These are phyloP conservation scores for Ancistrus triradiatus DNA, from an alignment of 2,113 vertebrate species.

Conservation along the genomic window DNA sequence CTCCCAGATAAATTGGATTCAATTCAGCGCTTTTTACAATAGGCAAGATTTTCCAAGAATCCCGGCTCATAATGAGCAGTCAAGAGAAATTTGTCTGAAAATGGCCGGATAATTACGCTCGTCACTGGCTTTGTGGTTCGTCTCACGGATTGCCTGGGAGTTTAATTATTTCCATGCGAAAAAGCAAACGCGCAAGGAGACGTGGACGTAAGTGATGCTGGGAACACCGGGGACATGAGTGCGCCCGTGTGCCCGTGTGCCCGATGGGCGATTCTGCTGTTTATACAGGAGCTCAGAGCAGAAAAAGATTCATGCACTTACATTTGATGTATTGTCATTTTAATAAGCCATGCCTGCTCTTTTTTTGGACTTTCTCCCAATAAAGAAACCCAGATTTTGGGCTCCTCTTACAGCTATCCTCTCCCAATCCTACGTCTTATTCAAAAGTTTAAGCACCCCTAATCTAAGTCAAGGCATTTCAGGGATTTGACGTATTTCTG, in stretches of 20 bases:
- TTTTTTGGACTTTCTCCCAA: too few relatives aligned
- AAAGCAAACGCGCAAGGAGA: not conserved
- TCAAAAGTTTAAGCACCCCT: too few relatives aligned
- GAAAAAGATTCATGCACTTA: too few relatives aligned
- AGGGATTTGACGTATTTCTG: too few relatives aligned
- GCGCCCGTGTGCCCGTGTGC: not conserved
- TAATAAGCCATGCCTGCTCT: too few relatives aligned
- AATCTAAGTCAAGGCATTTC: too few relatives aligned
- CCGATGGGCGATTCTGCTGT: too few relatives aligned
- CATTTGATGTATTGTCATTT: too few relatives aligned
- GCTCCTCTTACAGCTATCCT: too few relatives aligned
- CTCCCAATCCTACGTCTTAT: too few relatives aligned
- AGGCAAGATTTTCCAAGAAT: not conserved
- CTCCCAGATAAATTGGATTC: not conserved
- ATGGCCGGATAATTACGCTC: conserved; percentile 1
- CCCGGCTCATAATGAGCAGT: not conserved
- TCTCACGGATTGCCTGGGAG: not conserved
- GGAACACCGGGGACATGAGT: not conserved
- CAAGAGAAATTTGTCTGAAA: not conserved
- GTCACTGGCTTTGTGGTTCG: not conserved
- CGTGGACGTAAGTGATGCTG: not conserved
- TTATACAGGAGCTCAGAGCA: too few relatives aligned
- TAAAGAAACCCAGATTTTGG: too few relatives aligned
- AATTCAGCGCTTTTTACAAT: not conserved
- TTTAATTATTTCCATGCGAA: not conserved